Percentiles rank a stretch among this genome's conserved stretches.
These are phyloP conservation scores for Apteryx mantelli DNA, from an alignment of 2,113 vertebrate genomes.

Conservation along the genomic window DNA sequence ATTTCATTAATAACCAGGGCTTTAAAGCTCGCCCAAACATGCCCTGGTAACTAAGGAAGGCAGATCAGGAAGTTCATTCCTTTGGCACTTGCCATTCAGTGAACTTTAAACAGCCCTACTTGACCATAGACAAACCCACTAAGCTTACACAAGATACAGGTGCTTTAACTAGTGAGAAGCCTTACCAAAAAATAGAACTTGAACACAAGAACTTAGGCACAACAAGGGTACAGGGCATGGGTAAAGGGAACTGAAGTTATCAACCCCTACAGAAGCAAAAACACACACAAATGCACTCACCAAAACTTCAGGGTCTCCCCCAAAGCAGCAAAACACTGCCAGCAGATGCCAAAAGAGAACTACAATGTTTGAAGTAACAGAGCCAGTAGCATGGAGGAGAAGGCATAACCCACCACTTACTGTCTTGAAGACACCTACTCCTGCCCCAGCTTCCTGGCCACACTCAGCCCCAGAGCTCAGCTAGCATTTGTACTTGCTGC, in stretches of 20 bases:
- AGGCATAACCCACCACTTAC: rapidly evolving
- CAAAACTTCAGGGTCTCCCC: not conserved
- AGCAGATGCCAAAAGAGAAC: rapidly evolving
- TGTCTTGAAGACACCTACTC: rapidly evolving
- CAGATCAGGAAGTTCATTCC: not conserved
- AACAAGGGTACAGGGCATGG: rapidly evolving
- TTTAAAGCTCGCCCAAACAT: not conserved
- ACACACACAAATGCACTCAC: not conserved
- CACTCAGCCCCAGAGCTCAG: rapidly evolving
- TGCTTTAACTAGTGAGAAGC: rapidly evolving
- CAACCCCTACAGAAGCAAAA: not conserved
- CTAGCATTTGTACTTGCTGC: not conserved
- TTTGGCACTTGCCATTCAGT: not conserved
- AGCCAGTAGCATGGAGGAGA: rapidly evolving
- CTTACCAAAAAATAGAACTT: rapidly evolving
- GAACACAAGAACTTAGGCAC: rapidly evolving
- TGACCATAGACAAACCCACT: rapidly evolving
- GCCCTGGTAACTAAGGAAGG: not conserved
- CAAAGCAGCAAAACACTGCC: not conserved
- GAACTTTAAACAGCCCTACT: not conserved
- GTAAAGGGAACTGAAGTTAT: not conserved
- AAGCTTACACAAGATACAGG: rapidly evolving
- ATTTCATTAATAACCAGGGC: not conserved
- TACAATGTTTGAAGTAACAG: rapidly evolving
- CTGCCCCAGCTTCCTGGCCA: rapidly evolving